phyloP scores from a whole-genome alignment of 2,797 vertebrate genomes.

The Clangula hyemalis region DNA sequence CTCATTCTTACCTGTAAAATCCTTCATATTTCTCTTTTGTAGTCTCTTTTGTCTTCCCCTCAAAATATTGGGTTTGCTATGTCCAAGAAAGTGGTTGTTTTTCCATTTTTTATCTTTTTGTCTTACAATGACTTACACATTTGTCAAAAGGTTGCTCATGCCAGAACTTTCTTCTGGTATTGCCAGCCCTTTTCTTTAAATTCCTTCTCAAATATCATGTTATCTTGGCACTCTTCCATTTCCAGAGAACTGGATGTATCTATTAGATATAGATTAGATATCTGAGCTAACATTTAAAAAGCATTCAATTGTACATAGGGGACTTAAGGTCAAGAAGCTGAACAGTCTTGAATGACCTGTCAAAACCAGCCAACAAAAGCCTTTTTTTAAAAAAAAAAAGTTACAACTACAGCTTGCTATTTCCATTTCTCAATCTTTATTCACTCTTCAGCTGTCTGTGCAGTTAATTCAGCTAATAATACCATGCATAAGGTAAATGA shows the following conservation, averaged over 20 bases:
- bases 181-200: background rate
- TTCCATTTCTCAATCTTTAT: conserved; percentile 10
- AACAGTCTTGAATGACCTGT: background rate
- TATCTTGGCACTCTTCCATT: background rate
- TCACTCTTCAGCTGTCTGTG: background rate
- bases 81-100: background rate
- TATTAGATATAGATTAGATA: conserved; percentile 7
- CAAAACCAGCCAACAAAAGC: background rate
- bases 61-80: conserved; percentile 10
- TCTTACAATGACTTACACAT: background rate
- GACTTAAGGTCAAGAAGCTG: background rate
- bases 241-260: background rate
- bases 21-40: background rate
- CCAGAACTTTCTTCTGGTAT: background rate
- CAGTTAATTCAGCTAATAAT: conserved; percentile 31
- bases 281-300: conserved; percentile 17
- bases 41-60: conserved; percentile 23
- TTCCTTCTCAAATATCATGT: background rate
- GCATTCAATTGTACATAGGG: background rate
- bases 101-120: background rate
- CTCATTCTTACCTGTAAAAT: conserved; percentile 26
- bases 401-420: background rate
- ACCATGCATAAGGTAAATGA: background rate
- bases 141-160: background rate
- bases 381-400: background rate